Percentiles rank a stretch among this genome's conserved stretches.
Conservation (phyloP, 2,113 vertebrate genomes). For the Ceuthmochares aereus region DNA sequence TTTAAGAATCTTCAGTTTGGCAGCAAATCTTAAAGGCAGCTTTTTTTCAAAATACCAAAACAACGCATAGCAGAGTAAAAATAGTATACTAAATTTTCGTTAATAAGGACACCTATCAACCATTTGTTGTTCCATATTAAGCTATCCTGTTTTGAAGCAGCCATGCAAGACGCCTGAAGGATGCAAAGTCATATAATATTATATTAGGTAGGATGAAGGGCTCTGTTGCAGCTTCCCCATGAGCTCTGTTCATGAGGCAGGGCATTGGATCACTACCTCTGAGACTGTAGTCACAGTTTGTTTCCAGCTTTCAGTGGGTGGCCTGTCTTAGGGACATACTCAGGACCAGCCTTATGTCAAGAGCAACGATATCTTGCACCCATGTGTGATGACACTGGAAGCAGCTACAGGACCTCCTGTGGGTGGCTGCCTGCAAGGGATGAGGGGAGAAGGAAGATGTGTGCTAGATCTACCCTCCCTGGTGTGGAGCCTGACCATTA, state of each 20-base stretch:
- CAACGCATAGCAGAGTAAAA: background rate
- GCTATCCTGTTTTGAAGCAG: background rate
- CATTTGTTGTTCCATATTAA: background rate
- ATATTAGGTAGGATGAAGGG: background rate
- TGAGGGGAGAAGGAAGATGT: fast-evolving
- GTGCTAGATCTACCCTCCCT: background rate
- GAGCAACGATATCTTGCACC: background rate
- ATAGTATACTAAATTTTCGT: background rate
- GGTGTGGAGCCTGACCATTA: background rate
- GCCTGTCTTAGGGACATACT: background rate
- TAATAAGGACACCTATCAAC: background rate
- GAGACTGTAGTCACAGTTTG: background rate
- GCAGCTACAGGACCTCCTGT: background rate
- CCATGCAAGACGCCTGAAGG: background rate
- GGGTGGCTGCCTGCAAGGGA: background rate
- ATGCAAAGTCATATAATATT: background rate
- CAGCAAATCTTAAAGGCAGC: background rate
- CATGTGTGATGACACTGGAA: background rate
- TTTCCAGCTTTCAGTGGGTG: background rate
- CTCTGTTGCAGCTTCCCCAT: background rate
- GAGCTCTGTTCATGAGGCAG: background rate
- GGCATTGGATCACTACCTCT: fast-evolving
- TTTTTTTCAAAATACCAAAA: constrained; percentile 5
- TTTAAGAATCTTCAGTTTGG: background rate
- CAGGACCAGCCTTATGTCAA: background rate